These are phyloP conservation scores for Synergus laeviventris DNA, from an alignment of 2,888 invertebrate species.

Conservation along the genomic window DNA sequence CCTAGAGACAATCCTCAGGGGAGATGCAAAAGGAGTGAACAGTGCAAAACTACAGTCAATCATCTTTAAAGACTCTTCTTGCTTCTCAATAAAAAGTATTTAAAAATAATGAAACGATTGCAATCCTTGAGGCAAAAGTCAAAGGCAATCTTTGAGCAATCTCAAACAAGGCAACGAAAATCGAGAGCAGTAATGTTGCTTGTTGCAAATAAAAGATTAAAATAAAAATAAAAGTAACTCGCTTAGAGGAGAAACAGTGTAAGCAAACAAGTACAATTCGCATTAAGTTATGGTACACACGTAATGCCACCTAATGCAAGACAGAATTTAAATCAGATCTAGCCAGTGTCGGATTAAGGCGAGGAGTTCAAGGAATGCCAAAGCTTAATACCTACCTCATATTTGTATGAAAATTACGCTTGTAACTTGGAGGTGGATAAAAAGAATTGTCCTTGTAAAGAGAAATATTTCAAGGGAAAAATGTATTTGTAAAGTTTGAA, in stretches of 20 bases:
- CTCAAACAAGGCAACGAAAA: constrained; percentile 29
- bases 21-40: background rate
- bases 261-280: constrained; percentile 23
- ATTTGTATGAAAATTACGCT: constrained; percentile 30
- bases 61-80: background rate
- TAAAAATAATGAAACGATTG: constrained; percentile 3
- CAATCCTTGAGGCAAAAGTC: constrained; percentile 1
- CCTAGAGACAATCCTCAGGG: background rate
- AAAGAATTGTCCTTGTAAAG: background rate
- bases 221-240: constrained; percentile 18
- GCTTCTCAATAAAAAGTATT: constrained; percentile 1
- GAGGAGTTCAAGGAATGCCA: constrained; percentile 24
- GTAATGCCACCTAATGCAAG: background rate
- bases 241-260: constrained; percentile 29
- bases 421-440: background rate
- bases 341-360: constrained; percentile 34
- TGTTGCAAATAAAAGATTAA: constrained; percentile 11
- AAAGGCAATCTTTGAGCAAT: constrained; percentile 26
- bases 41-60: background rate
- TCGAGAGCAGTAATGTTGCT: constrained; percentile 31
- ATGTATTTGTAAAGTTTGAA: too few species aligned
- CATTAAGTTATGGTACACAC: constrained; percentile 10
- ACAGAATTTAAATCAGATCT: constrained; percentile 19
- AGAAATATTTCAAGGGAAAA: too few species aligned
- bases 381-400: constrained; percentile 38